These are phyloP conservation scores for Lasiurus cinereus DNA, from an alignment of 2,113 vertebrate species.

Conservation along the genomic window DNA sequence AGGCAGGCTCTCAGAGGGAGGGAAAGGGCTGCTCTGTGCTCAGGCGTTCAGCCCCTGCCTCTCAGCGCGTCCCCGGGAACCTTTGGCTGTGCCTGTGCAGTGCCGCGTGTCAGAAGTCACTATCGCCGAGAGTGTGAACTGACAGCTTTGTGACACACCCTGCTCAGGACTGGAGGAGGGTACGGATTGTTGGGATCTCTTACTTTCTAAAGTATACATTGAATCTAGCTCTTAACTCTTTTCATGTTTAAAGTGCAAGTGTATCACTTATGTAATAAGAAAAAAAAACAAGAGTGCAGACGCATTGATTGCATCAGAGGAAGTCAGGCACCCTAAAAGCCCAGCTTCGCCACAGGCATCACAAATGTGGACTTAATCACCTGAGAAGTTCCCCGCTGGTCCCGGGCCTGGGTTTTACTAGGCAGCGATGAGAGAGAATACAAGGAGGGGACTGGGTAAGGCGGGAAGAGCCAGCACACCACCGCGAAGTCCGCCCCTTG, in stretches of 20 bases:
- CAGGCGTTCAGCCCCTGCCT: accelerated
- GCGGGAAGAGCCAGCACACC: neutral
- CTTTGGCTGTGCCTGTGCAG: neutral
- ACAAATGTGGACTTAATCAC: too few species aligned
- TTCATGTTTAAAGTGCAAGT: neutral
- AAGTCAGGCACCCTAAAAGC: neutral
- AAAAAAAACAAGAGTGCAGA: too few species aligned
- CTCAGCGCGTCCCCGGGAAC: neutral
- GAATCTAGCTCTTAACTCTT: neutral
- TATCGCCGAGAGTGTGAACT: neutral
- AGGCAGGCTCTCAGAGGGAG: neutral
- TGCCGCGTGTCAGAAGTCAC: accelerated
- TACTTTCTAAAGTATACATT: neutral
- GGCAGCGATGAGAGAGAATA: neutral
- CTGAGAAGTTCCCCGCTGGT: neutral
- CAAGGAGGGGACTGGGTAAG: neutral
- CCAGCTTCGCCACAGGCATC: neutral
- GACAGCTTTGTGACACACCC: neutral
- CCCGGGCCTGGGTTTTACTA: neutral
- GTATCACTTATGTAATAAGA: neutral
- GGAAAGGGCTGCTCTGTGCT: neutral
- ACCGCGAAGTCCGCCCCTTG: too few species aligned
- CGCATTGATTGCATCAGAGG: neutral
- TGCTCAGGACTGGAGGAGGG: too few species aligned
- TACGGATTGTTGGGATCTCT: neutral